phyloP scores from a whole-genome alignment of 2,888 invertebrate species.

The Branchellion lobata region DNA sequence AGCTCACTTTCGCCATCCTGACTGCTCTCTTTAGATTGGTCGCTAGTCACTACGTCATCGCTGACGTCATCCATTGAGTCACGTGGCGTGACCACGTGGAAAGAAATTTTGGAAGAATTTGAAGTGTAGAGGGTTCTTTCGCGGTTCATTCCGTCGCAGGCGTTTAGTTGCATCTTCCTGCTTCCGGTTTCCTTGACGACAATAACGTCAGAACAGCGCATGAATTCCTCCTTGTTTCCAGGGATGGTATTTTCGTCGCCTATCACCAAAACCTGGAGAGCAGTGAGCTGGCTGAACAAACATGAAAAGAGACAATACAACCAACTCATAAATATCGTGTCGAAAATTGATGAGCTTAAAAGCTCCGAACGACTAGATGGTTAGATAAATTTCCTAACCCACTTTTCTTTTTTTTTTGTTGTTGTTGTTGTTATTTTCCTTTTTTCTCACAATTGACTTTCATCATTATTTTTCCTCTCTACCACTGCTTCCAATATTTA shows the following conservation, averaged over 20 bases:
- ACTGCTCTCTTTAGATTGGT: constrained; percentile 39
- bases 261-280: constrained; percentile 34
- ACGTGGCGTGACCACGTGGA: constrained; percentile 37
- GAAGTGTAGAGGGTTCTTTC: constrained; percentile 44
- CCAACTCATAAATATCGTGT: no score
- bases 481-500: no score
- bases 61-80: constrained; percentile 24
- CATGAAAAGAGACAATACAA: no score
- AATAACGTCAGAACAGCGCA: constrained; percentile 37
- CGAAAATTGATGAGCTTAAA: no score
- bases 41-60: constrained; percentile 27
- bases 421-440: neutral
- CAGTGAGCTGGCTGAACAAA: neutral
- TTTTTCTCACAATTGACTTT: neutral
- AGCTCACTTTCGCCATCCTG: constrained; percentile 36
- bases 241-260: constrained; percentile 37
- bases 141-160: constrained; percentile 39
- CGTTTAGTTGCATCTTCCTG: constrained; percentile 10
- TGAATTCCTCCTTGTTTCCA: constrained; percentile 20
- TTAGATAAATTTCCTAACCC: no score
- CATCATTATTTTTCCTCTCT: neutral
- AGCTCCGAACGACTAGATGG: no score
- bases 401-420: no score
- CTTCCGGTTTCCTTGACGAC: constrained; percentile 35
- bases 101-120: constrained; percentile 20